Evolutionary conservation across 2,113 vertebrate species (phyloP).

Genomic region (Machaerirhynchus nigripectus): DNA sequence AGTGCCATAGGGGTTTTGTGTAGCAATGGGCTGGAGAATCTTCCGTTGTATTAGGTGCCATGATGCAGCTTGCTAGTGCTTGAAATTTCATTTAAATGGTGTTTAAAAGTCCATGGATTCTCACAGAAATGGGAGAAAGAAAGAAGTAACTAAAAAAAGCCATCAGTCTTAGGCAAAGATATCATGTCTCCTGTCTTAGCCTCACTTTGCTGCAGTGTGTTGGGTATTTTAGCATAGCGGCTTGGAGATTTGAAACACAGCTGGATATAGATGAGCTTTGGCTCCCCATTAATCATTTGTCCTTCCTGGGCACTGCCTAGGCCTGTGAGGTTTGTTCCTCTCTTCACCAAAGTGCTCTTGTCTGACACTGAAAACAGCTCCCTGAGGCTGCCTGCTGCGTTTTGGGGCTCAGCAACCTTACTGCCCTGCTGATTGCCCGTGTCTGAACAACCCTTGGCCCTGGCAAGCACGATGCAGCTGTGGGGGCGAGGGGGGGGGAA

Average conservation of each 20-base stretch:
- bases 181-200: background rate
- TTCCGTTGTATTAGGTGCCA: background rate
- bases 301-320: background rate
- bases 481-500: background rate
- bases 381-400: accelerated
- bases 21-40: background rate
- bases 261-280: background rate
- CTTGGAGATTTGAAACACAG: background rate
- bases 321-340: background rate
- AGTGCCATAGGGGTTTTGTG: background rate
- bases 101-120: background rate
- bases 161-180: background rate
- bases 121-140: background rate
- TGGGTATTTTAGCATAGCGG: background rate
- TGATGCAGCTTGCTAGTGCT: background rate
- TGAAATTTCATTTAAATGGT: background rate
- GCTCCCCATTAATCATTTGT: background rate
- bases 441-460: background rate
- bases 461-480: background rate
- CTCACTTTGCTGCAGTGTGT: background rate
- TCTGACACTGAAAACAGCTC: background rate
- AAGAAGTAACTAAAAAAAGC: background rate
- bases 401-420: background rate
- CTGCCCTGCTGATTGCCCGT: background rate
- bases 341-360: background rate